Conservation (phyloP, 2,797 vertebrate genomes). For the Pogonophryne albipinna region DNA sequence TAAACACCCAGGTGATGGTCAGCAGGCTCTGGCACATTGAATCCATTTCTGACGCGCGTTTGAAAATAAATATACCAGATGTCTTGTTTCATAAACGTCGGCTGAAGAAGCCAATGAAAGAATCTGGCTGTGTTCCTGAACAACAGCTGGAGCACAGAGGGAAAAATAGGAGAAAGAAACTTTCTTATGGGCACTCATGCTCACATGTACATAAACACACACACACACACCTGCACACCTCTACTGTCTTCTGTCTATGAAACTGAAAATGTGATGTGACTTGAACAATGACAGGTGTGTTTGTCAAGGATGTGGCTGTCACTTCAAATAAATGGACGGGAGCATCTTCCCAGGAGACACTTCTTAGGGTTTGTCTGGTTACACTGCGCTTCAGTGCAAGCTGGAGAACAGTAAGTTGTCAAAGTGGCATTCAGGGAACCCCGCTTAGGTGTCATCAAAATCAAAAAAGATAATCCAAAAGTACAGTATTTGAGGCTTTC, state of each 20-base stretch:
- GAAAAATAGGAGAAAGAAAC: conserved; percentile 48
- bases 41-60: conserved; percentile 70
- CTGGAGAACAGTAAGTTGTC: conserved; percentile 73
- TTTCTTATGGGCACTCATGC: conserved; percentile 65
- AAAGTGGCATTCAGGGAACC: conserved; percentile 61
- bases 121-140: conserved; percentile 66
- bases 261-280: conserved; percentile 85
- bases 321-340: conserved; percentile 81
- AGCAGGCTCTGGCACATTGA: conserved; percentile 76
- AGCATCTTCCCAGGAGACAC: conserved; percentile 74
- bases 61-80: conserved; percentile 76
- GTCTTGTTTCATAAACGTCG: conserved; percentile 78
- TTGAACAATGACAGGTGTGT: conserved; percentile 86
- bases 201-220: conserved; percentile 47
- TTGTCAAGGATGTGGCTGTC: conserved; percentile 86
- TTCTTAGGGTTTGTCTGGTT: conserved; percentile 71
- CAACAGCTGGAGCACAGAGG: conserved; percentile 72
- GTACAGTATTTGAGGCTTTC: conserved; percentile 24
- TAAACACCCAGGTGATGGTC: conserved; percentile 67
- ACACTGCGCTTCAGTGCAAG: conserved; percentile 61
- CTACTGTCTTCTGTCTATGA: conserved; percentile 64
- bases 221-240: conserved; percentile 60
- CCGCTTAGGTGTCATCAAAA: conserved; percentile 41
- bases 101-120: conserved; percentile 65
- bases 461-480: conserved; percentile 11